phyloP scores from a whole-genome alignment of 2,888 invertebrate species.

The Acleris laterana region DNA sequence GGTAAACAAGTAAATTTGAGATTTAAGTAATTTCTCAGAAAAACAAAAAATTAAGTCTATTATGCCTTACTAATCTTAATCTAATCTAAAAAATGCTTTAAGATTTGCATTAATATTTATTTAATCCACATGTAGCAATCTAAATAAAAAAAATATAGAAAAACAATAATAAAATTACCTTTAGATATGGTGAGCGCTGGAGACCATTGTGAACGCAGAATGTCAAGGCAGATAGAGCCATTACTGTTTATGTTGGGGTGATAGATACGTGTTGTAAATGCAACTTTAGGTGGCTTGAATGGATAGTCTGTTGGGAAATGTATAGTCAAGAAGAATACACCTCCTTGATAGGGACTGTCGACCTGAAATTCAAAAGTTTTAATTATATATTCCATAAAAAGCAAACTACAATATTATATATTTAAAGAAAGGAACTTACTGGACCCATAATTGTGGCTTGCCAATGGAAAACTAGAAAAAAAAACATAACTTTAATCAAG shows the following conservation, averaged over 20 bases:
- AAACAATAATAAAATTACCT: conserved; percentile 78
- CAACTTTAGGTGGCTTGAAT: conserved; percentile 99
- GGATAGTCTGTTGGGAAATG: conserved; percentile 99
- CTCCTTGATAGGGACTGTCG: conserved; percentile 99
- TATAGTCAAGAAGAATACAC: conserved; percentile 99
- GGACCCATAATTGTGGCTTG: conserved; percentile 99
- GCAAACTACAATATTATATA: conserved; percentile 21
- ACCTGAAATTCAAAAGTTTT: conserved; percentile 85
- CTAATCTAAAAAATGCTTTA: neutral
- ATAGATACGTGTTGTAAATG: conserved; percentile 99
- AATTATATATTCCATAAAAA: too few relatives aligned
- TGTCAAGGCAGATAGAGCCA: conserved; percentile 99
- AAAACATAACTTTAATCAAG: conserved; percentile 29
- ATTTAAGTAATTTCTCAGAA: too few relatives aligned
- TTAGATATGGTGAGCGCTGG: conserved; percentile 99
- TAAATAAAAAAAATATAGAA: neutral
- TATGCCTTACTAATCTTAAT: too few relatives aligned
- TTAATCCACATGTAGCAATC: neutral
- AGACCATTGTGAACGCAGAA: conserved; percentile 99
- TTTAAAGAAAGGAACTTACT: conserved; percentile 86
- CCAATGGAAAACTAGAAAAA: conserved; percentile 98
- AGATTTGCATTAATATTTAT: neutral
- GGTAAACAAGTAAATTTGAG: too few relatives aligned
- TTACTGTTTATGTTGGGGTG: conserved; percentile 99
- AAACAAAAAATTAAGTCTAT: too few relatives aligned